These are phyloP conservation scores for Drosophila kambysellisi DNA, from an alignment of 2,888 invertebrate genomes.

Conservation along the genomic window DNA sequence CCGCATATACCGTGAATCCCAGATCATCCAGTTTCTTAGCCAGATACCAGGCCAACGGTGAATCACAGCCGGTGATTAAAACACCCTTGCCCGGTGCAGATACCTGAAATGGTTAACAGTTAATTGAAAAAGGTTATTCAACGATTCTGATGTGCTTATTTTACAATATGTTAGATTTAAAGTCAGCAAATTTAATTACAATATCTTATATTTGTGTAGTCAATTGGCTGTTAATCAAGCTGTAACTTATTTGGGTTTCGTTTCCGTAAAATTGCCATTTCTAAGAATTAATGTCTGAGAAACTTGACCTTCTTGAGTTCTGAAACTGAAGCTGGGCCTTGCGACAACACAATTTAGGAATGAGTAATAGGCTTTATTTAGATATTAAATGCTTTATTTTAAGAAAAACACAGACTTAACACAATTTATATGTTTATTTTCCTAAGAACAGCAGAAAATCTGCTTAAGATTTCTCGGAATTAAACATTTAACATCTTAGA, in stretches of 20 bases:
- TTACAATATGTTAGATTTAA: neutral
- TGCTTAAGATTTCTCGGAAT: neutral
- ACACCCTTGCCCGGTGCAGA: constrained; percentile 93
- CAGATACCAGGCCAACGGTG: constrained; percentile 86
- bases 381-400: neutral
- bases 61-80: constrained; percentile 93
- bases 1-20: constrained; percentile 95
- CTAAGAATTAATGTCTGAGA: neutral
- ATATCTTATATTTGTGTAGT: constrained; percentile 31
- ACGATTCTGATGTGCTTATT: neutral
- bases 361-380: neutral
- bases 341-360: neutral
- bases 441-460: neutral
- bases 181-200: constrained; percentile 24
- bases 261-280: neutral
- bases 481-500: neutral
- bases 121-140: neutral
- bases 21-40: constrained; percentile 93
- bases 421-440: neutral
- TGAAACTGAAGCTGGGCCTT: neutral
- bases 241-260: neutral
- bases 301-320: neutral
- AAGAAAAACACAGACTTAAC: neutral
- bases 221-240: constrained; percentile 32
- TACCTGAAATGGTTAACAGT: constrained; percentile 87